Evolutionary conservation across 2,797 vertebrate genomes (phyloP).

Genomic region (Anguilla megastoma): DNA sequence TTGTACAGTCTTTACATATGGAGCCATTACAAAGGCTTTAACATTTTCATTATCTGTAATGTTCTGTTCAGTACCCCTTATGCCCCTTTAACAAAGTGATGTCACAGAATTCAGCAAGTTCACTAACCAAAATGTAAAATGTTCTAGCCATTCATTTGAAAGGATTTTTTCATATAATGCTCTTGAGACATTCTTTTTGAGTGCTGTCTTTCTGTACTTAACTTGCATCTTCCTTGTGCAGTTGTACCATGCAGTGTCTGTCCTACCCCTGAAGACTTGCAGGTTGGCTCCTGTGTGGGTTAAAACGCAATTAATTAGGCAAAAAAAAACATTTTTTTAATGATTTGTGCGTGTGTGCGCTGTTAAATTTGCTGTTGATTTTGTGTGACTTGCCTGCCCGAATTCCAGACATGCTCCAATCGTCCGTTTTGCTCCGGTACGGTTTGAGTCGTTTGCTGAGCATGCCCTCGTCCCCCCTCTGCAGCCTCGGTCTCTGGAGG

Average conservation of each 20-base stretch:
- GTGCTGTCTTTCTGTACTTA: background rate
- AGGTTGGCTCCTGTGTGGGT: constrained; percentile 28
- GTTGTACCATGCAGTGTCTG: background rate
- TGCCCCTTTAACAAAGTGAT: background rate
- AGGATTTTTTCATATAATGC: background rate
- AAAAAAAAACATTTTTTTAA: background rate
- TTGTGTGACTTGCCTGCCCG: background rate
- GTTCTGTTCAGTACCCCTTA: too few species aligned
- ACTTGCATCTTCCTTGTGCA: background rate
- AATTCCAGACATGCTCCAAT: background rate
- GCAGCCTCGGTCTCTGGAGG: constrained; percentile 78
- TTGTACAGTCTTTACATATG: too few species aligned
- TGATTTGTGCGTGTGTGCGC: background rate
- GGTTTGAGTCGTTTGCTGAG: background rate
- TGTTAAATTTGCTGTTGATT: background rate
- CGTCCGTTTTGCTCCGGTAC: background rate
- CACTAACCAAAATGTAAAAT: background rate
- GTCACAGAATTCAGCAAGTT: background rate
- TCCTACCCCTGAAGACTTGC: background rate
- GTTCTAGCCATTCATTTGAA: too few species aligned
- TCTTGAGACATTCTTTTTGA: background rate
- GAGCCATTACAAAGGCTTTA: too few species aligned
- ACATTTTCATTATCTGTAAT: too few species aligned
- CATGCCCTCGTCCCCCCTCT: background rate
- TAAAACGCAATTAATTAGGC: background rate